phyloP scores from a whole-genome alignment of 2,113 vertebrate species.

The Pteronura brasiliensis region DNA sequence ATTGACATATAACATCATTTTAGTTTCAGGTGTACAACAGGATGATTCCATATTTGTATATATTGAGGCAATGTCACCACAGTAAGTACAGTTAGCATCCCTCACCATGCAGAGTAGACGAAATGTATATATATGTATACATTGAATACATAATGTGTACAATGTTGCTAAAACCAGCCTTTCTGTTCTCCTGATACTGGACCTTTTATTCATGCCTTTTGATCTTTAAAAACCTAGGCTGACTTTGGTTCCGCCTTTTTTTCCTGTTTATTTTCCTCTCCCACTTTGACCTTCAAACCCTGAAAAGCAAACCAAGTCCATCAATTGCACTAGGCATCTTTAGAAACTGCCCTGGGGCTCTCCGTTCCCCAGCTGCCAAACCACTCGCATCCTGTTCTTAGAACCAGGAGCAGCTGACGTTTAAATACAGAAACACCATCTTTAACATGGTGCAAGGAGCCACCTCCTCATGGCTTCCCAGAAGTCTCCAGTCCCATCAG shows the following conservation, averaged over 20 bases:
- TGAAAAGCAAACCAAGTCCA: background rate
- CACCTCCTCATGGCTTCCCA: too few species aligned
- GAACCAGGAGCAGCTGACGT: background rate
- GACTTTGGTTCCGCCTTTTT: background rate
- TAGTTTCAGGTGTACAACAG: background rate
- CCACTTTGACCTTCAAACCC: background rate
- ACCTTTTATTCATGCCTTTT: background rate
- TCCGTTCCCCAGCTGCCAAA: background rate
- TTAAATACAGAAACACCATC: background rate
- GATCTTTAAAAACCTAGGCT: background rate
- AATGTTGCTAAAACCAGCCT: background rate
- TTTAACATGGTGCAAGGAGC: background rate
- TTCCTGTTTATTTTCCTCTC: too few species aligned
- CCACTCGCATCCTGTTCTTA: background rate
- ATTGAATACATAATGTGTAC: too few species aligned
- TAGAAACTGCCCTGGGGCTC: background rate
- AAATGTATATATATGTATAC: too few species aligned
- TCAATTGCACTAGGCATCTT: background rate
- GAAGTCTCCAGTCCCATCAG: background rate
- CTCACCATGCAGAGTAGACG: background rate
- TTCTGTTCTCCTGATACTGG: background rate
- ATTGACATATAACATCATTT: background rate
- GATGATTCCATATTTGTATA: background rate
- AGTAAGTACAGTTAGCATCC: background rate
- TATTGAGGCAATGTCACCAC: background rate